Evolutionary conservation across 2,888 invertebrate species (phyloP), one percentile per base, ranked within the genome.

Genomic region (Pollenia angustigena): DNA sequence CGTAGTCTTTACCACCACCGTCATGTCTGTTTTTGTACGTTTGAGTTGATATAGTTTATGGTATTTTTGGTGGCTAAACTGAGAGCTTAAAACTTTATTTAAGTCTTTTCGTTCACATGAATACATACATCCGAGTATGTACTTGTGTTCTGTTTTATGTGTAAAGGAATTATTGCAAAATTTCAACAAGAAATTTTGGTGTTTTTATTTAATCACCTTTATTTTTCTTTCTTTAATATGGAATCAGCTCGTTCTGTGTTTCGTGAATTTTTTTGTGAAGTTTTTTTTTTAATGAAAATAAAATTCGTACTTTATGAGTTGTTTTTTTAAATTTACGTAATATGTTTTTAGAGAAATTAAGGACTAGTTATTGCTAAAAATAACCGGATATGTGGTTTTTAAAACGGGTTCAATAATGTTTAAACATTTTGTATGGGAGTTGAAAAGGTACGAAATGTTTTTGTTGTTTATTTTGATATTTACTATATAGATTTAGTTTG

Each of bases 101-200:
- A 44, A 56, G 23, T 56, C 44, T 44, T 54, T 69, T 16, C 10
- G n/a, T 10, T 16, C 1, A 54, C 18, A 54, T 18, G 23, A 18
- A 32, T n/a, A n/a, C n/a, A 4, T 32, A n/a, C 12, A 42, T 18
- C 16, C 16, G 8, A 14, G 14, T 42, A n/a, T 44, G 23, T 76
- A 64, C n/a, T 3, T 42, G n/a, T 62, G 18, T 44, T 46, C 9
- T 44, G 9, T 58, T 32, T 4, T 32, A 32, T 32, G 14, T 18
- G 44, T 81, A 40, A 56, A 66, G 81, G 42, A 81, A 54, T 44
- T 60, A 60, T 60, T 75, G 81, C 68, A 66, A 75, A 81, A 66
- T 75, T 52, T 60, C 23, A 52, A 52, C 68, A 68, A 60, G 50
- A 69, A 80, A 69, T 44, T 62, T 79, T 69, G 48, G 10, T 56